Percentiles rank a stretch among this genome's conserved stretches.
Evolutionary conservation across 1,140 invertebrate species (phyloP).

Genomic region (Limonius californicus): DNA sequence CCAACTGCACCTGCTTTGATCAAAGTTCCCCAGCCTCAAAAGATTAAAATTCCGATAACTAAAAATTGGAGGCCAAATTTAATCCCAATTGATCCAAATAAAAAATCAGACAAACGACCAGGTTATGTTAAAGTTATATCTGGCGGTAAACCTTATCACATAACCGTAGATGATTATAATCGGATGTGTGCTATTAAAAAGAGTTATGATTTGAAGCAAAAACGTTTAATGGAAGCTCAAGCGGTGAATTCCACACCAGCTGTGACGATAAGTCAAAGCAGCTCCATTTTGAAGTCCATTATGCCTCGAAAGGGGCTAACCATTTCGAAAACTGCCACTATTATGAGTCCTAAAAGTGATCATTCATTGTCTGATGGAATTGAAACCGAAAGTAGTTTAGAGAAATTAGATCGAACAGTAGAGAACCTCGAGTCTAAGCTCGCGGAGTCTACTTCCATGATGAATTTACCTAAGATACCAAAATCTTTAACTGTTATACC

Average conservation of each 20-base stretch:
- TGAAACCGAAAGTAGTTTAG: constrained; percentile 34
- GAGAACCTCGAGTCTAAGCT: constrained; percentile 38
- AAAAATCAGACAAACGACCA: constrained; percentile 32
- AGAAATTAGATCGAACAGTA: constrained; percentile 40
- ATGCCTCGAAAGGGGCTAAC: constrained; percentile 30
- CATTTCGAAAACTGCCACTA: constrained; percentile 33
- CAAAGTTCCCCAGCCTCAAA: constrained; percentile 47
- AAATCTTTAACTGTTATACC: constrained; percentile 72
- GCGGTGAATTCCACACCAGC: constrained; percentile 21
- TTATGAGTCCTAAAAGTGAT: constrained; percentile 16
- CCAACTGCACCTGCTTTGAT: constrained; percentile 32
- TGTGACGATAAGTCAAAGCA: constrained; percentile 22
- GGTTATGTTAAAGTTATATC: constrained; percentile 56
- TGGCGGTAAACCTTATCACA: constrained; percentile 62
- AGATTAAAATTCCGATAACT: constrained; percentile 46
- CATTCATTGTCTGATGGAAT: background rate
- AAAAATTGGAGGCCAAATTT: constrained; percentile 66
- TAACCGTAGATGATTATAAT: constrained; percentile 65
- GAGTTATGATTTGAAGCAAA: constrained; percentile 56
- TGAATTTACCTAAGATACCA: constrained; percentile 65
- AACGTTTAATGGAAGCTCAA: constrained; percentile 45
- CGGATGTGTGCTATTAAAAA: constrained; percentile 63
- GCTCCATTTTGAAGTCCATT: constrained; percentile 34
- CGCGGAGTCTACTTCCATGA: constrained; percentile 23
- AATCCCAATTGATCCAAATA: constrained; percentile 56